A percentile compares a stretch with the other conserved stretches of the same genome.
Evolutionary conservation across 2,113 vertebrate genomes (phyloP).

Genomic region (Corythornis cristatus): DNA sequence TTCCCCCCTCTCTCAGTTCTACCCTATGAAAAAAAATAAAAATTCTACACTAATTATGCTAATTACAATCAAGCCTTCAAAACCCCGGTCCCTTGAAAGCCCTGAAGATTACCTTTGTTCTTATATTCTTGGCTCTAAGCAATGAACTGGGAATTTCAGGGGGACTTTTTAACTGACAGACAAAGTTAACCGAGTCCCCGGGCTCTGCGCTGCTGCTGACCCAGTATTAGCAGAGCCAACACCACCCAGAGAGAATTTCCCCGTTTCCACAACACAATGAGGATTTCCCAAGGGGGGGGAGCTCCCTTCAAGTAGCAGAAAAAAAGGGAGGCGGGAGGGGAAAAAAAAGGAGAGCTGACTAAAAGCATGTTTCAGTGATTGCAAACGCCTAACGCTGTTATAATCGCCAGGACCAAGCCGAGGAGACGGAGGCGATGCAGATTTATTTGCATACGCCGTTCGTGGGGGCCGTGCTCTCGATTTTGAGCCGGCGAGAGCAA

Average conservation of each 20-base stretch:
- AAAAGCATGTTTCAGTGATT: constrained; percentile 2
- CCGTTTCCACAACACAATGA: constrained; percentile 7
- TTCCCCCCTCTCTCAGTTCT: background rate
- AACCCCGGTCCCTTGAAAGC: background rate
- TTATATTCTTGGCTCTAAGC: constrained; percentile 4
- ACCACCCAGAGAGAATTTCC: constrained; percentile 38
- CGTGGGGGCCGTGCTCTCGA: constrained; percentile 1
- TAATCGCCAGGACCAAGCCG: background rate
- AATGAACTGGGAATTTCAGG: background rate
- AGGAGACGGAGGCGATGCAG: background rate
- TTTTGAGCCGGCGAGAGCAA: constrained; percentile 9
- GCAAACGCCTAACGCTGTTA: constrained; percentile 12
- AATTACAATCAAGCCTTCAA: constrained; percentile 39
- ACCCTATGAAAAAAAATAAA: constrained; percentile 37
- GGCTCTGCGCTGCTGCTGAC: background rate
- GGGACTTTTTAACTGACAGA: background rate
- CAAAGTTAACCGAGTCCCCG: background rate
- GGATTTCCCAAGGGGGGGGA: constrained; percentile 18
- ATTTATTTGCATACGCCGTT: constrained; percentile 26
- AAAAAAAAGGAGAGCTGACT: background rate
- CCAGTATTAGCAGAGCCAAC: background rate
- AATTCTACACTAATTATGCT: constrained; percentile 54
- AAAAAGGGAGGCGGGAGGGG: background rate
- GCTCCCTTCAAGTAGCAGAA: constrained; percentile 23
- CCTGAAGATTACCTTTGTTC: constrained; percentile 52